Conservation (phyloP, 2,888 invertebrate genomes). For the Drosophila stalkeri region DNA sequence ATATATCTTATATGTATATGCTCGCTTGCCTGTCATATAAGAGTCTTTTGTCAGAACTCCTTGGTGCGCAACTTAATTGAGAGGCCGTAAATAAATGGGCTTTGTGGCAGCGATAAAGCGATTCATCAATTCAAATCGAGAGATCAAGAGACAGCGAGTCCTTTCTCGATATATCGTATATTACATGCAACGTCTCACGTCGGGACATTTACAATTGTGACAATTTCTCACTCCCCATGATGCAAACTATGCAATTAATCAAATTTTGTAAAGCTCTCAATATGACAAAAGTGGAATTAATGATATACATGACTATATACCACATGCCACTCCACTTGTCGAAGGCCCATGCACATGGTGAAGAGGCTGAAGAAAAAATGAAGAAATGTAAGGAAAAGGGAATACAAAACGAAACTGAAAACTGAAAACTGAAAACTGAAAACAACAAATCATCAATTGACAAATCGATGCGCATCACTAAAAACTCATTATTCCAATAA, state of each 20-base stretch:
- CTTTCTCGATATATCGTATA: constrained; percentile 20
- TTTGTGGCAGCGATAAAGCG: constrained; percentile 12
- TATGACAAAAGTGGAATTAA: constrained; percentile 79
- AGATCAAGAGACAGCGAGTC: constrained; percentile 44
- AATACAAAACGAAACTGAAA: constrained; percentile 37
- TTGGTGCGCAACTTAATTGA: constrained; percentile 35
- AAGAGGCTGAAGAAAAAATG: neutral
- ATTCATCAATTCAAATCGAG: constrained; percentile 44
- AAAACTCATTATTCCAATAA: constrained; percentile 81
- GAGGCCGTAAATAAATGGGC: constrained; percentile 33
- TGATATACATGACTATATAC: constrained; percentile 55
- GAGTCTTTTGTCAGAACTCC: constrained; percentile 13
- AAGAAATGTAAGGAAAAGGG: neutral
- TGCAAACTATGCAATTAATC: constrained; percentile 64
- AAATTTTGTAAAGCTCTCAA: constrained; percentile 70
- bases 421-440: constrained; percentile 48
- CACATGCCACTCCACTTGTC: constrained; percentile 40
- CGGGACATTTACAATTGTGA: constrained; percentile 63
- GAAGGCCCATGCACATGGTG: neutral
- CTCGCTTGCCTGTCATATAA: neutral
- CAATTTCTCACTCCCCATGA: constrained; percentile 72
- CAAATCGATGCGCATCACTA: constrained; percentile 81
- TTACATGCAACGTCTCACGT: constrained; percentile 22
- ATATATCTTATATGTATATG: neutral
- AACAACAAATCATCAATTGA: constrained; percentile 81